Conservation (phyloP, 2,888 invertebrate genomes). For the Lottia scabra region DNA sequence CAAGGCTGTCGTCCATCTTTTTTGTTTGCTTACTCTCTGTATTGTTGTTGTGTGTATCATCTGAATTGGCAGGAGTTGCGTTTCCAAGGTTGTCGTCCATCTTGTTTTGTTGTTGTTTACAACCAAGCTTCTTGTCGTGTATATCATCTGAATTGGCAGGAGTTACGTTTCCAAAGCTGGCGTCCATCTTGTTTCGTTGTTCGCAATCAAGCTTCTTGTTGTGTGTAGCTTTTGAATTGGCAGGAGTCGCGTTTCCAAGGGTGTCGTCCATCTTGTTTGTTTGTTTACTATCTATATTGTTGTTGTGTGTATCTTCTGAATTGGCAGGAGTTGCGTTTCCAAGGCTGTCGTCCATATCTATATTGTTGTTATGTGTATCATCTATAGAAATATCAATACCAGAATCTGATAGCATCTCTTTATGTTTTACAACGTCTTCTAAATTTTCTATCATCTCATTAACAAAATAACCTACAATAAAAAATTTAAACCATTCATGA, state of each 20-base stretch:
- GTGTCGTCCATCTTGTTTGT: neutral
- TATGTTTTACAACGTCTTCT: slow-evolving; percentile 5
- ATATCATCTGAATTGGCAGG: too few relatives aligned
- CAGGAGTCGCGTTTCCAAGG: neutral
- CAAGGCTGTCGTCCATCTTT: neutral
- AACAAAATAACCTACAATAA: slow-evolving; percentile 41
- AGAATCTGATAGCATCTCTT: neutral
- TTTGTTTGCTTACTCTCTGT: neutral
- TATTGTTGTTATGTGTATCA: too few relatives aligned
- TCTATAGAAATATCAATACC: neutral
- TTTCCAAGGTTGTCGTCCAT: too few relatives aligned
- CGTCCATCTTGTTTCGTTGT: too few relatives aligned
- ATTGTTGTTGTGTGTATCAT: neutral
- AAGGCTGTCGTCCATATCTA: too few relatives aligned
- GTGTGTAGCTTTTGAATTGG: neutral
- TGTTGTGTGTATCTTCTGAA: neutral
- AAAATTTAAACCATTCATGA: too few relatives aligned
- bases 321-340: too few relatives aligned
- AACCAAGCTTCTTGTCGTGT: too few relatives aligned
- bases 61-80: neutral
- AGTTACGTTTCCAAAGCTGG: too few relatives aligned
- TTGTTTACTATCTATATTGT: neutral
- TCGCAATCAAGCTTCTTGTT: too few relatives aligned
- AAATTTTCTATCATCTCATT: slow-evolving; percentile 31
- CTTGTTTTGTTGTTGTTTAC: neutral